These are phyloP conservation scores for Marmota flaviventris DNA, from an alignment of 2,113 vertebrate genomes.

Conservation along the genomic window DNA sequence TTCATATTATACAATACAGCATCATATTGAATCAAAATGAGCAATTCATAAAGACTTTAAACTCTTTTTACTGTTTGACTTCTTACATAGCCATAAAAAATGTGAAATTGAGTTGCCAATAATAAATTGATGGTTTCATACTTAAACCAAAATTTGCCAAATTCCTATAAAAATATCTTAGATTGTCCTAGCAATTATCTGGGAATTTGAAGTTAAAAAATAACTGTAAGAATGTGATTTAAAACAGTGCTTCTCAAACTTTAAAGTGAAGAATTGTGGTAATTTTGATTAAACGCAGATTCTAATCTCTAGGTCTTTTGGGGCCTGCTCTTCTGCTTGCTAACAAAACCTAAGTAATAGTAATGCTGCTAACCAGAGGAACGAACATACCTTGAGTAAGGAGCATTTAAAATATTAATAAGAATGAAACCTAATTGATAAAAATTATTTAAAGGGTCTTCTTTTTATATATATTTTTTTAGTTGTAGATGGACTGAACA, in stretches of 20 bases:
- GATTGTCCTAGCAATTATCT: constrained; percentile 7
- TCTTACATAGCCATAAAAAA: constrained; percentile 20
- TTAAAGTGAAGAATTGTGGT: neutral
- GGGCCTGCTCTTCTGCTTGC: neutral
- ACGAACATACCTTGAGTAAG: neutral
- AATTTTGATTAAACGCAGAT: constrained; percentile 1
- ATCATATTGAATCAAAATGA: constrained; percentile 49
- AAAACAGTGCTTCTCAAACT: neutral
- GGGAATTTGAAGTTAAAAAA: constrained; percentile 3
- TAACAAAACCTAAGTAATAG: neutral
- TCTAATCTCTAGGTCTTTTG: neutral
- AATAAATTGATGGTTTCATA: neutral
- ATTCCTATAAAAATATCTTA: constrained; percentile 30
- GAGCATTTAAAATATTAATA: constrained; percentile 31
- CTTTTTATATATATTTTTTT: no score
- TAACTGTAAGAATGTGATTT: neutral
- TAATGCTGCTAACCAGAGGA: neutral
- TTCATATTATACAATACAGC: neutral
- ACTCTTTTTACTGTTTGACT: constrained; percentile 16
- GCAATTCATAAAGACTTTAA: neutral
- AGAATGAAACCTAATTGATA: neutral
- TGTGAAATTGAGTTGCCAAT: constrained; percentile 54
- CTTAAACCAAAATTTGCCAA: constrained; percentile 51
- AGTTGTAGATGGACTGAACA: no score
- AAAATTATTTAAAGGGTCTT: neutral